These are phyloP conservation scores for Daphoenositta chrysoptera DNA, from an alignment of 2,113 vertebrate genomes.

Conservation along the genomic window DNA sequence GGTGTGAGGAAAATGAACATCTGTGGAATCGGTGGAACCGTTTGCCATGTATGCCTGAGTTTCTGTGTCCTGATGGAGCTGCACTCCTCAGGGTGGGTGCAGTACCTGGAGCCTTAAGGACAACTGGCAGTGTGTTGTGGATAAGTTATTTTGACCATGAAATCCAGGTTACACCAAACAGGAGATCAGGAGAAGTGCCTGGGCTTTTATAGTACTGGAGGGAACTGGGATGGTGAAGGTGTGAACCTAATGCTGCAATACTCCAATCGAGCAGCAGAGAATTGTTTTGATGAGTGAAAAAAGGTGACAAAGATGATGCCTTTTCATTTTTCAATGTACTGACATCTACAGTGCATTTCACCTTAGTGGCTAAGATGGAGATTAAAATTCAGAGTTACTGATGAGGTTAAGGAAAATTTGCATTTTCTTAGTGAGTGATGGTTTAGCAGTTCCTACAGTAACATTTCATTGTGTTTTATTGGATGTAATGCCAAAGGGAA, in stretches of 20 bases:
- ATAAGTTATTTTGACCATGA: not conserved
- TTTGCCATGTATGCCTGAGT: not conserved
- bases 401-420: not conserved
- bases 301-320: not conserved
- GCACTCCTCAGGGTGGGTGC: not conserved
- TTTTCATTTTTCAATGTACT: not conserved
- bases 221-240: not conserved
- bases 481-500: not conserved
- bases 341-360: not conserved
- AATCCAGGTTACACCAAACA: not conserved
- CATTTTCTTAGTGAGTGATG: not conserved
- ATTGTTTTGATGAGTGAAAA: not conserved
- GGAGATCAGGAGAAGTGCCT: not conserved
- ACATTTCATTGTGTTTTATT: not conserved
- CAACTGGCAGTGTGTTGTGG: not conserved
- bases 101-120: not conserved
- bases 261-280: not conserved
- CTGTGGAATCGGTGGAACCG: not conserved
- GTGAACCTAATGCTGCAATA: not conserved
- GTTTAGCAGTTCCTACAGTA: not conserved
- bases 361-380: not conserved
- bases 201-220: not conserved
- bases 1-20: not conserved
- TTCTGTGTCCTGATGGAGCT: not conserved
- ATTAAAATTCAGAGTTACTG: not conserved